Evolutionary conservation across 2,888 invertebrate species (phyloP), one percentile per base, ranked within the genome.

Genomic region (Machimus rusticus): DNA sequence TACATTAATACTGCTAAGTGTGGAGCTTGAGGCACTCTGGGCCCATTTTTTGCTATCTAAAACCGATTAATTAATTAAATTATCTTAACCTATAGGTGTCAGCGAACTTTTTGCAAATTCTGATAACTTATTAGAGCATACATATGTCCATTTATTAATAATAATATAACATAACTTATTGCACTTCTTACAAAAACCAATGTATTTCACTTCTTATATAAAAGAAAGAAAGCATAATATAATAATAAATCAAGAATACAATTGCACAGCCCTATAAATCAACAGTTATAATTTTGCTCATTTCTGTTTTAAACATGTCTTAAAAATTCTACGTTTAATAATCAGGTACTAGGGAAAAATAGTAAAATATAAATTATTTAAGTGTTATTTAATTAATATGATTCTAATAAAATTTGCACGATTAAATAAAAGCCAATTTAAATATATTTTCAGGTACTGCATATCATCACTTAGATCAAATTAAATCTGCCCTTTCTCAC

Each of bases 1-100:
- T 78, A 78, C 43, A 46, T 78, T 78, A 78, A 78, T 78, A 78
- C 78, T 78, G 78, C 43, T 78, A 78, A 78, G 23, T 78, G 78
- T 78, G 77, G 77, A 34, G 34, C 23, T 23, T 39, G 78, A 78
- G 66, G 66, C 66, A 66, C 66, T 66, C 16, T 46, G 43, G 78
- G 43, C 39, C 39, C 39, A 16, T 19, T 43, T 43, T 78, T 78
- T 78, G 78, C 78, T 78, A 78, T 78, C 78, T 78, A 78, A 78
- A 46, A 78, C 23, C 66, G 28, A 66, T 28, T 66, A 28, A 66
- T 66, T 66, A 66, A 66, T 66, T 66, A 28, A 66, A 28, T 66
- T 66, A 66, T 66, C 66, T 66, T 66, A 66, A 28, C 19, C 66
- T 66, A 66, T 66, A 66, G 23, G 66, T 66, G 66, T 66, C 23